Conservation (phyloP, 2,888 invertebrate species). For the Pegoplata infirma region DNA sequence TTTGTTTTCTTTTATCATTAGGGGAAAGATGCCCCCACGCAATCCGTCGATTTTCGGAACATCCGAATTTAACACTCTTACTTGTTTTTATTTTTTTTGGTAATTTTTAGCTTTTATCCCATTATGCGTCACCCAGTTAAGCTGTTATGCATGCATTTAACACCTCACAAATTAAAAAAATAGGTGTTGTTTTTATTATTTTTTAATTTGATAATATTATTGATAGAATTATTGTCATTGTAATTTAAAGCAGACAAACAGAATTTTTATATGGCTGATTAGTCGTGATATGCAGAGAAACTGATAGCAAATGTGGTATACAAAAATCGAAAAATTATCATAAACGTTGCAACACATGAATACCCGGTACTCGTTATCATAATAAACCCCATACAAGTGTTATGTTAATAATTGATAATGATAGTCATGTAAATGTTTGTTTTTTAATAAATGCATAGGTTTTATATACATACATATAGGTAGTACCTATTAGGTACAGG, state of each 20-base stretch:
- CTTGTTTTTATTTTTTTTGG: no score
- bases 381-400: slow-evolving; percentile 68
- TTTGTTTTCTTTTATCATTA: no score
- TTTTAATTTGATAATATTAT: slow-evolving; percentile 36
- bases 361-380: background rate
- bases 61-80: no score
- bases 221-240: slow-evolving; percentile 45
- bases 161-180: background rate
- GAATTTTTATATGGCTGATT: background rate
- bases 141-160: background rate
- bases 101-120: background rate
- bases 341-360: background rate
- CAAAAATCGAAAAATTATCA: background rate
- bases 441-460: background rate
- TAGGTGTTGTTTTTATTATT: slow-evolving; percentile 15
- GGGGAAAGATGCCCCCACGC: no score
- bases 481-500: no score
- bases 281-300: background rate
- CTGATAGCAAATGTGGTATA: background rate
- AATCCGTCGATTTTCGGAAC: no score
- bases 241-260: slow-evolving; percentile 14
- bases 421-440: slow-evolving; percentile 26
- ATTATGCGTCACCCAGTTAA: background rate
- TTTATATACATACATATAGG: no score
- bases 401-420: slow-evolving; percentile 71